Base-by-base conservation (phyloP, 2,888 invertebrate genomes). In the Liposcelis brunnea region DNA sequence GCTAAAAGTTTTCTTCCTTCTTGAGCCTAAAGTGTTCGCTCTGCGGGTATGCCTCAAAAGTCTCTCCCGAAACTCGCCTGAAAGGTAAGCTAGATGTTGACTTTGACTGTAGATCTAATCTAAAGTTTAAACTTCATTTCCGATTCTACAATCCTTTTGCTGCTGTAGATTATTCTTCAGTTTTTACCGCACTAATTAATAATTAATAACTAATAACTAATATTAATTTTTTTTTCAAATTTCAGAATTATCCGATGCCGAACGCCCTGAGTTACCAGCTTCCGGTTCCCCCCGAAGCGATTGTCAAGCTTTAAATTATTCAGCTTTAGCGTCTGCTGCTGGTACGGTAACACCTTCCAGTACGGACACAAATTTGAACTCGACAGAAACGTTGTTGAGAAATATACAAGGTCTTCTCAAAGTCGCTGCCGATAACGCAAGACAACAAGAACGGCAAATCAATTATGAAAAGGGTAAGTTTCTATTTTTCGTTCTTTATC, bases 341-440 rank as follows among this genome's bases (percentile, higher is more conserved):
- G 56, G 75, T 77, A 70, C 47, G 68, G 65, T 55, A 58, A 52
- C 65, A 60, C 49, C 66, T 61, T 44, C 67, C 61, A 48, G 51
- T 49, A 42, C 50, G 55, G 72, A 74, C 52, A 68, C 71, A 42
- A 69, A 69, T 59, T 69, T 75, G 55, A 85, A 85, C 52, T 90
- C 90, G 57, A 90, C 93, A 48, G 93, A 94, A 68, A 91, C 90
- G 49, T 72, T 94, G 53, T 75, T 94, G 54, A 73, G 93, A 59
- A 94, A 94, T 65, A 94, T 95, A 59, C 93, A 94, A 66, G 91
- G 93, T 45, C 73, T 94, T 52, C 75, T 94, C 51, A 93, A 94
- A 67, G 91, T 94, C 50, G 94, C 94, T n/a, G 91, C 91, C 2
- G 93, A 94, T 65, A 93, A 93, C 67, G 91, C 93, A 46, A 75